A percentile compares a stretch with the other conserved stretches of the same genome.
Conservation (phyloP, 2,797 vertebrate species). For the Enteromius paludinosus region DNA sequence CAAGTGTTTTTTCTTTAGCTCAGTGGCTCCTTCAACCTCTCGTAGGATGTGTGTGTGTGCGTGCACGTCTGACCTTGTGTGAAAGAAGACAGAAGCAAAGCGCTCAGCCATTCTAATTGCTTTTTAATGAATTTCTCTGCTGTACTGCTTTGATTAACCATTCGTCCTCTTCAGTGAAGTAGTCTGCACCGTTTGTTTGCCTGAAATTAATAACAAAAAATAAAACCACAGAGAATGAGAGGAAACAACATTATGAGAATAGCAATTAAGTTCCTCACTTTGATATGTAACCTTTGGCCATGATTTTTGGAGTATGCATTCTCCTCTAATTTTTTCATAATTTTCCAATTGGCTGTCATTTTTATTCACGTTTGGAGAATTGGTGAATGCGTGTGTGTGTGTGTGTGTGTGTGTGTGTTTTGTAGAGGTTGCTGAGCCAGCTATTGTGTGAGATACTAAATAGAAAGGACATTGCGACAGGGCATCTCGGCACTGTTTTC, state of each 20-base stretch:
- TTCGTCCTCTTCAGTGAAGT: slow-evolving; percentile 69
- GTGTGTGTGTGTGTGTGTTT: slow-evolving; percentile 5
- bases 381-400: slow-evolving; percentile 11
- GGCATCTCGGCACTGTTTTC: slow-evolving; percentile 26
- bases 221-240: neutral
- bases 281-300: slow-evolving; percentile 16
- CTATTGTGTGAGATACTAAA: slow-evolving; percentile 67
- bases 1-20: slow-evolving; percentile 18
- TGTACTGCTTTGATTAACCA: slow-evolving; percentile 72
- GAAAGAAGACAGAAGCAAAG: slow-evolving; percentile 61
- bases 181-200: slow-evolving; percentile 60
- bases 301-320: neutral
- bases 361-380: neutral
- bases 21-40: neutral
- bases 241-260: neutral
- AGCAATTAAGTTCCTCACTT: slow-evolving; percentile 9
- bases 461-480: slow-evolving; percentile 19
- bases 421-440: slow-evolving; percentile 69
- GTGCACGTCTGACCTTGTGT: slow-evolving; percentile 36
- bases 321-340: neutral
- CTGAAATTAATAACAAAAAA: slow-evolving; percentile 34
- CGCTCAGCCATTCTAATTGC: slow-evolving; percentile 71
- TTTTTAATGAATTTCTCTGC: slow-evolving; percentile 72
- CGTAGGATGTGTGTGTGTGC: slow-evolving; percentile 14
- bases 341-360: slow-evolving; percentile 35